Conservation (phyloP, 2,888 invertebrate species). For the Cataglyphis livida region DNA sequence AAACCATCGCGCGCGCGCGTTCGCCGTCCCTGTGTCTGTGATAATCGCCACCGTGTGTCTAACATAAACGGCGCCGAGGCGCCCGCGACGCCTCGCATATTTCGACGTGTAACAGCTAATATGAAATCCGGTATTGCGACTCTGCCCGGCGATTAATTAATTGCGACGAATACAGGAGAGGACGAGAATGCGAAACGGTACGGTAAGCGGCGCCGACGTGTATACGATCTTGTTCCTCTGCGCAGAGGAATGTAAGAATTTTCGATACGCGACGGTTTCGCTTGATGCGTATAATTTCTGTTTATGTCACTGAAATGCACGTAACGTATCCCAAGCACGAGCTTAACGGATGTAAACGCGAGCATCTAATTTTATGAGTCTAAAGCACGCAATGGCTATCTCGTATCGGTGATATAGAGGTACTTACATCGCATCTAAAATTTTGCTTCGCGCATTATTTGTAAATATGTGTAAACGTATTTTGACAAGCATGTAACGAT, state of each 20-base stretch:
- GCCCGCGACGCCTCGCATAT: conserved; percentile 30
- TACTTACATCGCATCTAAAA: conserved; percentile 9
- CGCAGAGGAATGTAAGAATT: not conserved
- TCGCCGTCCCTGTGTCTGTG: conserved; percentile 24
- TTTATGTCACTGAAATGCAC: conserved; percentile 16
- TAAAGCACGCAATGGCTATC: conserved; percentile 40
- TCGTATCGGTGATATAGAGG: conserved; percentile 29
- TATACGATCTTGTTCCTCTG: not conserved
- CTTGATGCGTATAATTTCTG: not conserved
- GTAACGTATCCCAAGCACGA: conserved; percentile 10
- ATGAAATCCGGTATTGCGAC: not conserved
- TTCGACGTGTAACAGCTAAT: not conserved
- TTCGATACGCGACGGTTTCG: not conserved
- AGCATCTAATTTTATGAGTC: conserved; percentile 36
- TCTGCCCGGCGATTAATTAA: not conserved
- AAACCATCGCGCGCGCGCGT: conserved; percentile 49
- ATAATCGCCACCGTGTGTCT: conserved; percentile 30
- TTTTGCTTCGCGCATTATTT: not conserved
- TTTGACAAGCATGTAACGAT: not conserved
- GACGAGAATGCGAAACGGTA: not conserved
- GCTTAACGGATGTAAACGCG: conserved; percentile 18
- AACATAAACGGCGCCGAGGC: conserved; percentile 36
- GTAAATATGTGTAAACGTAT: not conserved
- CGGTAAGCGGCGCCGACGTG: not conserved
- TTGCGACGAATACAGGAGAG: not conserved